Evolutionary conservation across 2,797 vertebrate genomes (phyloP), one percentile per base, ranked within the genome.

Genomic region (Craterocephalus amniculus): DNA sequence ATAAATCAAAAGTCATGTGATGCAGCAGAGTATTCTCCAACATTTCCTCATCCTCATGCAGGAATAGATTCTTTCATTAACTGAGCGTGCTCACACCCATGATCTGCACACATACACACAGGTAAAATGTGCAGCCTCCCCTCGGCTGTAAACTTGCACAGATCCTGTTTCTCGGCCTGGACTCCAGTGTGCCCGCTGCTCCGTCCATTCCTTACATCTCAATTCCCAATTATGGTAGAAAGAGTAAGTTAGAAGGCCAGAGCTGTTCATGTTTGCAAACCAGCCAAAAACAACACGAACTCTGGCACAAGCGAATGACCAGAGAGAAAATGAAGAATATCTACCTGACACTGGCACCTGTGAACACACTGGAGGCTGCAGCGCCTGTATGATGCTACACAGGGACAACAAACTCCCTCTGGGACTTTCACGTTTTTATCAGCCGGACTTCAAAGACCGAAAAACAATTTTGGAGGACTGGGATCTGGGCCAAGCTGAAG

Each of bases 151-250:
- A 87, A 82, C 81, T 71, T 59, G 55, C 56, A 32, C 12, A 20
- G 67, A 70, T 70, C 70, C 29, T 43, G 56, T 75, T 77, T 67
- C 71, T 83, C 40, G 2, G 29, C 48, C 74, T 81, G 71, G 76
- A 76, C 67, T 80, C 20, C 65, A 49, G 36, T 66, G 70, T 80
- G 67, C 79, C 78, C 58, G 67, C 72, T 60, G 67, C 67, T 84
- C 51, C 65, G 35, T 72, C 54, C 75, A 83, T 76, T 88, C 73
- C 74, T 74, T 34, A 70, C 71, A 63, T 77, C 74, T 78, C 55
- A 86, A 69, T 90, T 90, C 91, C 91, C 87, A 92, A 91, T 91
- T 92, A 91, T 91, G 92, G 89, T 90, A 91, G 74, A 51, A 34
- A 43, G 45, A 27, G 32, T 58, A 56, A 55, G 57, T 35, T 60